Evolutionary conservation across 2,113 vertebrate genomes (phyloP), one percentile per base, ranked within the genome.

Genomic region (Indicator indicator): DNA sequence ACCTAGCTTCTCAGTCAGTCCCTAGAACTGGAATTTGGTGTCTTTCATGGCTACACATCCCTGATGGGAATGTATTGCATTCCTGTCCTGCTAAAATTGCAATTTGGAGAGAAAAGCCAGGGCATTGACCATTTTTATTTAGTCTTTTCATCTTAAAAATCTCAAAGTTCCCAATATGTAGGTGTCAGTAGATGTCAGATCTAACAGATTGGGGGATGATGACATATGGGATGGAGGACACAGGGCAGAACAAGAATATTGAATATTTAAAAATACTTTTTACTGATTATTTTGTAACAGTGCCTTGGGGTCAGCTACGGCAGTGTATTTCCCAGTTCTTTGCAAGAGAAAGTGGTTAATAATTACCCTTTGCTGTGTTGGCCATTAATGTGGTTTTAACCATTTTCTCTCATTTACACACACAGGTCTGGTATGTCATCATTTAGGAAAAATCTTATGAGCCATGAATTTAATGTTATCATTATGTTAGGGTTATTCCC

Each of bases 311-410:
- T 75, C 32, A 72, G 23, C 33, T 68, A 84, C 58, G 86, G 44
- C 15, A 78, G 30, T 54, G 26, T 60, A 72, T 83, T 94, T 90
- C 73, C 73, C 54, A 83, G 26, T 24, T 75, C 44, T 93, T 75
- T 88, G 46, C 20, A 90, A 83, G 78, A 83, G 84, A 93, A 76
- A 46, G n/a, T 44, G 27, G 92, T 96, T 95, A 94, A 95, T 97
- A 86, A 96, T 97, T 94, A 91, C 40, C 80, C 32, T 84, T 92
- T 58, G 5, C 33, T 92, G 26, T 84, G 67, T 33, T 95, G 81
- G 28, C 16, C 11, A 63, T 89, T 84, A 91, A 27, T 82, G 32
- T n/a, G 55, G 58, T 81, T 94, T 95, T 89, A 95, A 95, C 62
- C 13, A 42, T 62, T 95, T 94, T 95, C 40, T 71, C 54, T 73